These are phyloP conservation scores for Gambelia wislizenii DNA, from an alignment of 2,797 vertebrate species.

Conservation along the genomic window DNA sequence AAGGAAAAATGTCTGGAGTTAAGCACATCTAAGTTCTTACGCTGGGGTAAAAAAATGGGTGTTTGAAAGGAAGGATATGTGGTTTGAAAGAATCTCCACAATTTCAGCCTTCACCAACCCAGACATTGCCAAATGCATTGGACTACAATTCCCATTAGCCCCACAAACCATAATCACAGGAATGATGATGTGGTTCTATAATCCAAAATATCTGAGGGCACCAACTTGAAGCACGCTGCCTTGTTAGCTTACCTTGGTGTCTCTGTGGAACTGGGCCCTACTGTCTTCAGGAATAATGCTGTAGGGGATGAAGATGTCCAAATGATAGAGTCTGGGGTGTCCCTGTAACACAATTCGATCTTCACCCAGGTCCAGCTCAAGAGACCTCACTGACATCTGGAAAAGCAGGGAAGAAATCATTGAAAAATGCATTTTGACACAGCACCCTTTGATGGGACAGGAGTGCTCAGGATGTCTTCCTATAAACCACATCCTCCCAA, in stretches of 20 bases:
- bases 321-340: slow-evolving; percentile 81
- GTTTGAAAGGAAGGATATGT: background rate
- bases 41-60: background rate
- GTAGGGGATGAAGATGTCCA: slow-evolving; percentile 86
- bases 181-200: background rate
- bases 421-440: background rate
- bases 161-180: background rate
- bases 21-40: background rate
- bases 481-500: slow-evolving; percentile 43
- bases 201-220: background rate
- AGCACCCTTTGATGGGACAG: background rate
- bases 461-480: background rate
- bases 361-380: slow-evolving; percentile 87
- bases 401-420: too few species aligned
- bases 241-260: slow-evolving; percentile 79
- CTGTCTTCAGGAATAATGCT: slow-evolving; percentile 81
- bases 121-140: background rate
- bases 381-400: slow-evolving; percentile 72
- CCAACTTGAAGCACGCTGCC: background rate
- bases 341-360: slow-evolving; percentile 84
- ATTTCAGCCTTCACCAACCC: background rate
- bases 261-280: slow-evolving; percentile 85
- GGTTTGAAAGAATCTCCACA: background rate
- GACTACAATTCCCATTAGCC: background rate
- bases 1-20: background rate